Evolutionary conservation across 2,797 vertebrate genomes (phyloP), one percentile per base, ranked within the genome.

Genomic region (Eurystomus glaucurus): DNA sequence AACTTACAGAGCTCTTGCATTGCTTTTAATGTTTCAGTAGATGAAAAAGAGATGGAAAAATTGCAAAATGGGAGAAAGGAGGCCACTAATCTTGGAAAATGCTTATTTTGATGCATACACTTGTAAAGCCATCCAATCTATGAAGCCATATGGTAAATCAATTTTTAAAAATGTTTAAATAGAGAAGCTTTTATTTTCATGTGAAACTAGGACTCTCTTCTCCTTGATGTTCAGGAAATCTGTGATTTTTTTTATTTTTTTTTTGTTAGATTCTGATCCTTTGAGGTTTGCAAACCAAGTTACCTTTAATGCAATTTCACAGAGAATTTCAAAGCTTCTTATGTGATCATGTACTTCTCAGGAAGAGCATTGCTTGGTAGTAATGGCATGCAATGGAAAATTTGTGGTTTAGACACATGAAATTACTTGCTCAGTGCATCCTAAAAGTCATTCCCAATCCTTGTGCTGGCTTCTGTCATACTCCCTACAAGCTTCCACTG

Each of bases 241-340:
- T 8, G 21, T 71, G 20, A 41, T 22, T 70, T 72, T 55, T 22
- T 70, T 72, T 55, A 43, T 43, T 35, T 35, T 35, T 35, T 35
- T 35, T 35, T 35, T 35, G n/a, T n/a, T 35, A 35, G 35, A 58
- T 79, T 65, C 50, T 62, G 22, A n/a, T 61, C 29, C 46, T 93
- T 86, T 28, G 41, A 93, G 65, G 68, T 91, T 76, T 86, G 58
- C 72, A 91, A 90, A 55, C n/a, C 65, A 85, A 86, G 72, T 72
- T 78, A 93, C 52, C 48, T 57, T 70, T 18, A 58, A 71, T 62
- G 35, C 52, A 58, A 16, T 92, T 94, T 87, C 78, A 45, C 43
- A 23, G 80, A 88, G 50, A 58, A 83, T 80, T 87, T 76, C 39
- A 93, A 70, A 95, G 60, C 48, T 39, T 7, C 37, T 77, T 88